Conservation (phyloP, 2,888 invertebrate genomes). For the Podabrus alpinus region DNA sequence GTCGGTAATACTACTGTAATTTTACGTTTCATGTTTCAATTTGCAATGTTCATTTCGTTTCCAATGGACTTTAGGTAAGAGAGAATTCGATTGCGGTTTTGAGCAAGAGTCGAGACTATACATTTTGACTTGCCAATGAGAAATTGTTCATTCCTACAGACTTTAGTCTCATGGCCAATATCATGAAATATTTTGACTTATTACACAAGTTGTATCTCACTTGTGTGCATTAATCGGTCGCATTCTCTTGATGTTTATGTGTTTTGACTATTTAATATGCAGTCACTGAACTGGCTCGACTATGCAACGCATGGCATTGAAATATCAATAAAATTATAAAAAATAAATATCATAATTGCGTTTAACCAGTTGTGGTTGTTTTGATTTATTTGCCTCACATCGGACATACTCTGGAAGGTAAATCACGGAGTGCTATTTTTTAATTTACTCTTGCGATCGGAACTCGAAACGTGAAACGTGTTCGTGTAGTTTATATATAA, state of each 20-base stretch:
- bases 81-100: not conserved
- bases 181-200: constrained; percentile 46
- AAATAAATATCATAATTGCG: constrained; percentile 48
- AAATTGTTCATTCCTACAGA: constrained; percentile 31
- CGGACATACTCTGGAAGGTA: constrained; percentile 23
- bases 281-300: constrained; percentile 50
- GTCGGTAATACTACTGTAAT: not conserved
- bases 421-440: constrained; percentile 25
- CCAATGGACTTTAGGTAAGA: not conserved
- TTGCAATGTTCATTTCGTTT: not conserved
- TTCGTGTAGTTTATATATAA: constrained; percentile 12
- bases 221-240: constrained; percentile 33
- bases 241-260: constrained; percentile 40
- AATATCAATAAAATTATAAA: constrained; percentile 50
- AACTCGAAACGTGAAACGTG: constrained; percentile 17
- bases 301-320: constrained; percentile 50
- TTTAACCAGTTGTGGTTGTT: constrained; percentile 32
- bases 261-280: constrained; percentile 47
- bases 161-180: constrained; percentile 48
- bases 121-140: not conserved
- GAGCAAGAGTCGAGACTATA: not conserved
- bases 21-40: not conserved
- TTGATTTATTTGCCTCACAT: constrained; percentile 16
- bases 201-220: constrained; percentile 38
- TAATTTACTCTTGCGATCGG: constrained; percentile 12